Conservation (phyloP, 2,888 invertebrate genomes). For the Pocota personata region DNA sequence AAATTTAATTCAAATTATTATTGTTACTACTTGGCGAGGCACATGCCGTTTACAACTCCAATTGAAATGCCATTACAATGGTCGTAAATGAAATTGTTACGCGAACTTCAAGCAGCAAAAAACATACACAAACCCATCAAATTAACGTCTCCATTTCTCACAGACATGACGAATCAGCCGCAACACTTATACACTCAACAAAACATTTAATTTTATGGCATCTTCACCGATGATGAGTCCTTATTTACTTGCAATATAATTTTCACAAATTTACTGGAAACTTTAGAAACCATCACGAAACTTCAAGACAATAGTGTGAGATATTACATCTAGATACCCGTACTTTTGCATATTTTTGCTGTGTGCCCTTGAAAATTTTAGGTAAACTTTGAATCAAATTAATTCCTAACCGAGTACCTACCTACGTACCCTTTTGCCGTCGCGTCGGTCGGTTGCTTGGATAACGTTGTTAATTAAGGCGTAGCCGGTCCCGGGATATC, state of each 20-base stretch:
- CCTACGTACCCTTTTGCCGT: not conserved
- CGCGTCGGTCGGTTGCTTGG: not conserved
- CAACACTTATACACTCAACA: not conserved
- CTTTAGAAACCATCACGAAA: conserved; percentile 1
- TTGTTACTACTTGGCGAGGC: not conserved
- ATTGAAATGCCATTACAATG: conserved; percentile 5
- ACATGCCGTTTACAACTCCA: conserved; percentile 16
- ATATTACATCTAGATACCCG: not conserved
- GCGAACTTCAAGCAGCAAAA: not conserved
- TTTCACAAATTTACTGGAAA: conserved; percentile 19
- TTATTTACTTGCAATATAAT: conserved; percentile 3
- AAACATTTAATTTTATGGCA: not conserved
- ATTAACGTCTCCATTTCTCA: not conserved
- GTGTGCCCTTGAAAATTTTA: not conserved
- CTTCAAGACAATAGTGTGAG: not conserved
- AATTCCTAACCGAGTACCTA: not conserved
- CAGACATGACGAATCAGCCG: not conserved
- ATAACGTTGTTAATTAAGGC: not conserved
- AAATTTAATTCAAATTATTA: not conserved
- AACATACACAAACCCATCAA: not conserved
- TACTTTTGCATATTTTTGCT: not conserved
- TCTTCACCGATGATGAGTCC: not conserved
- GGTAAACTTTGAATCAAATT: conserved; percentile 2
- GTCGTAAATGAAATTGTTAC: conserved; percentile 8
- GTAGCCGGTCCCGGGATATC: not conserved